These are phyloP conservation scores for Lithophane leautieri DNA, from an alignment of 2,888 invertebrate genomes.

Conservation along the genomic window DNA sequence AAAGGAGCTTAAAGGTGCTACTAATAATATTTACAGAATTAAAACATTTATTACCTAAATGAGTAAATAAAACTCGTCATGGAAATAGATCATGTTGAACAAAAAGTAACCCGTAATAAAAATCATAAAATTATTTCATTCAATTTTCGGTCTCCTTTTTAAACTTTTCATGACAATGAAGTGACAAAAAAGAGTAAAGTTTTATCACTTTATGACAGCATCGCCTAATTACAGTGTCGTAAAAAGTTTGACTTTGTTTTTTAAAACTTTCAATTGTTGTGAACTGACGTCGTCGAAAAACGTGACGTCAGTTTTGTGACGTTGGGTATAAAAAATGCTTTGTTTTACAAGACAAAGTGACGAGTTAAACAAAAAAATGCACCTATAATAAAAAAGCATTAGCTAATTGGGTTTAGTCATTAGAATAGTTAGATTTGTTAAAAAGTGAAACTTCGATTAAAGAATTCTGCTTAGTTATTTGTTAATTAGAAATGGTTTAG, in stretches of 20 bases:
- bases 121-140: constrained; percentile 38
- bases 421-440: not conserved
- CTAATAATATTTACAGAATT: not conserved
- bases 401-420: constrained; percentile 15
- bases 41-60: constrained; percentile 1
- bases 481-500: not conserved
- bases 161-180: constrained; percentile 43
- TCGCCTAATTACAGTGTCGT: constrained; percentile 60
- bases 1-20: not conserved
- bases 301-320: constrained; percentile 50
- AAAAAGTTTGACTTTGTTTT: constrained; percentile 63
- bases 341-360: constrained; percentile 6
- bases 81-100: constrained; percentile 13
- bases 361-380: not conserved
- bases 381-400: not conserved
- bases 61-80: constrained; percentile 27
- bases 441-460: constrained; percentile 2
- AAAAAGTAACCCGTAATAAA: constrained; percentile 39
- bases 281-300: constrained; percentile 45
- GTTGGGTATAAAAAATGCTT: constrained; percentile 30
- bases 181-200: constrained; percentile 54
- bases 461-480: constrained; percentile 9
- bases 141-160: constrained; percentile 33
- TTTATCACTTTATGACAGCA: constrained; percentile 68
- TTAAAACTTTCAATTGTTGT: constrained; percentile 72